phyloP scores from a whole-genome alignment of 2,113 vertebrate genomes.

The Oreotrochilus melanogaster region DNA sequence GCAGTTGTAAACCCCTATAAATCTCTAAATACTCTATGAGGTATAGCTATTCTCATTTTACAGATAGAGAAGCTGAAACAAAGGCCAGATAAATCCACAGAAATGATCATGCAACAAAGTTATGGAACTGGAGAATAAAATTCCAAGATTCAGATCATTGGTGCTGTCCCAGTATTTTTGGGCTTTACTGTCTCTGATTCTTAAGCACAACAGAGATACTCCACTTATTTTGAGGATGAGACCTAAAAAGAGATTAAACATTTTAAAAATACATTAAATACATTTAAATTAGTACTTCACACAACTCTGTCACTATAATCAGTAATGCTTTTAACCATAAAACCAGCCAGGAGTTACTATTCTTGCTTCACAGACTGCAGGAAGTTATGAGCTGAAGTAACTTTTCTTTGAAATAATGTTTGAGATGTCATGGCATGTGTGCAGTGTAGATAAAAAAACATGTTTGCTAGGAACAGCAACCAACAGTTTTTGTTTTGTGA shows the following conservation, averaged over 20 bases:
- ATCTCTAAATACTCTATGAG: background rate
- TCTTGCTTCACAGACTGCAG: slow-evolving; percentile 42
- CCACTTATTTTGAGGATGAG: background rate
- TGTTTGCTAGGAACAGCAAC: background rate
- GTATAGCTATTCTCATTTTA: background rate
- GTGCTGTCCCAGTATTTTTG: background rate
- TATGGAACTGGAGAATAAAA: slow-evolving; percentile 19
- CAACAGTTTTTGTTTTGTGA: background rate
- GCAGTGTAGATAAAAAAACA: background rate
- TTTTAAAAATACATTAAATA: slow-evolving; percentile 31
- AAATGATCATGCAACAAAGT: background rate
- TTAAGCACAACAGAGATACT: background rate
- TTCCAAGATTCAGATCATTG: background rate
- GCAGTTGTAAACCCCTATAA: background rate
- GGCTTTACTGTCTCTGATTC: background rate
- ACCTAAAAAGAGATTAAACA: background rate
- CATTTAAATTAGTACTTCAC: slow-evolving; percentile 55
- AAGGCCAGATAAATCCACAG: background rate
- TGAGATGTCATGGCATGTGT: background rate
- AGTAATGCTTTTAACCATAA: slow-evolving; percentile 55
- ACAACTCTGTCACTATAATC: slow-evolving; percentile 53
- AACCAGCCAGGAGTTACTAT: slow-evolving; percentile 32
- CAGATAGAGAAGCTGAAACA: background rate
- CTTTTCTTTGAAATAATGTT: background rate
- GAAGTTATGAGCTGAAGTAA: slow-evolving; percentile 50